These are phyloP conservation scores for Amblyteles armatorius DNA, from an alignment of 2,888 invertebrate species.

Conservation along the genomic window DNA sequence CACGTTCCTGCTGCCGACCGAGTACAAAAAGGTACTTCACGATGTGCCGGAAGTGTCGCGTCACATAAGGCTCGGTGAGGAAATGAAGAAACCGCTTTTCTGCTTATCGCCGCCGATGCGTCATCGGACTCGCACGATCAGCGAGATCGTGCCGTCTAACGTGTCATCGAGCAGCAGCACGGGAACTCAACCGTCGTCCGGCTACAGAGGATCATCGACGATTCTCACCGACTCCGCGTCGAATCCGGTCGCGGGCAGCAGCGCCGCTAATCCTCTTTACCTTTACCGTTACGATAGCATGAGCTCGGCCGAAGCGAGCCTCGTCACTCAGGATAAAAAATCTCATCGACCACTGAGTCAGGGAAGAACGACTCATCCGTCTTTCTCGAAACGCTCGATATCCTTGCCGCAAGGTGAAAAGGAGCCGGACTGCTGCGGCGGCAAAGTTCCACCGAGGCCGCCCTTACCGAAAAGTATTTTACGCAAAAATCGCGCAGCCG, in stretches of 20 bases:
- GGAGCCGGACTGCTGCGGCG: slow-evolving; percentile 82
- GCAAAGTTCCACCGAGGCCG: slow-evolving; percentile 88
- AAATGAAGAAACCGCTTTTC: slow-evolving; percentile 84
- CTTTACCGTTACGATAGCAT: slow-evolving; percentile 93
- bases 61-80: slow-evolving; percentile 87
- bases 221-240: slow-evolving; percentile 91
- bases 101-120: slow-evolving; percentile 82
- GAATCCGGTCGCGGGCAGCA: slow-evolving; percentile 87
- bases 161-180: slow-evolving; percentile 89
- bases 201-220: slow-evolving; percentile 94
- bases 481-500: slow-evolving; percentile 86
- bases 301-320: slow-evolving; percentile 89
- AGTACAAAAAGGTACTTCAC: slow-evolving; percentile 92
- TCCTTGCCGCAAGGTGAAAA: slow-evolving; percentile 86
- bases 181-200: slow-evolving; percentile 93
- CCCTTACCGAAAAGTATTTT: slow-evolving; percentile 91
- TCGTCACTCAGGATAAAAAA: slow-evolving; percentile 84
- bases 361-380: slow-evolving; percentile 71
- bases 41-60: slow-evolving; percentile 92
- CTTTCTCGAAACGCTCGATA: slow-evolving; percentile 89
- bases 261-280: slow-evolving; percentile 89
- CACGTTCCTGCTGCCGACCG: slow-evolving; percentile 93
- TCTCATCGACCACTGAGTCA: slow-evolving; percentile 71
- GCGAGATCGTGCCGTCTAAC: slow-evolving; percentile 86
- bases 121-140: slow-evolving; percentile 86